phyloP scores from a whole-genome alignment of 1,140 invertebrate species.

The Pseudomyrmex dendroicus region DNA sequence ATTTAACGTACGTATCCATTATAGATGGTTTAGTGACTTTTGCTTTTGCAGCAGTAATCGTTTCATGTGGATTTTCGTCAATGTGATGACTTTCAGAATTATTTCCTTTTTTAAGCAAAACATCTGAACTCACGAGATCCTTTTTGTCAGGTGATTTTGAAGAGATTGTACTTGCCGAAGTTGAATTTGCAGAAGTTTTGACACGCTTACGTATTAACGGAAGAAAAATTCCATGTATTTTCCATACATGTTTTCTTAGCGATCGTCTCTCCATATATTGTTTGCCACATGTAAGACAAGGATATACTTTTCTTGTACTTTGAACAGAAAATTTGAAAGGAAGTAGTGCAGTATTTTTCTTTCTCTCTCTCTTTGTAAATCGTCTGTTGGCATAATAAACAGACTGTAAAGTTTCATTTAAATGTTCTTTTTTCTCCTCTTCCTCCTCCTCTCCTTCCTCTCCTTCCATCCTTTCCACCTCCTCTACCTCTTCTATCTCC shows the following conservation, averaged over 20 bases:
- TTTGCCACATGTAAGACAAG: constrained; percentile 78
- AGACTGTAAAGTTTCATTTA: neutral
- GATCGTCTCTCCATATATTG: constrained; percentile 72
- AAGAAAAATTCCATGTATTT: constrained; percentile 75
- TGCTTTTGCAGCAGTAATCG: neutral
- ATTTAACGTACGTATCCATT: constrained; percentile 45
- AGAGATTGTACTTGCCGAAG: too few species aligned
- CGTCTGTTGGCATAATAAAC: constrained; percentile 61
- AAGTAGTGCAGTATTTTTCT: constrained; percentile 64
- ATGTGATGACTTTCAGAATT: neutral
- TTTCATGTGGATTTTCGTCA: neutral
- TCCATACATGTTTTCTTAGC: constrained; percentile 74
- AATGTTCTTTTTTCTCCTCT: neutral
- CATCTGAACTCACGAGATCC: neutral
- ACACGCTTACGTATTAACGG: constrained; percentile 25
- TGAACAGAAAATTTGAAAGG: constrained; percentile 78
- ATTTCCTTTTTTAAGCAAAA: neutral
- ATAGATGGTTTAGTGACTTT: neutral
- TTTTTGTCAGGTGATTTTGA: neutral
- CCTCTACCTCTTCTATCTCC: neutral
- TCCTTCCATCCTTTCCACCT: neutral
- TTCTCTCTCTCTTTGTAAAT: constrained; percentile 31
- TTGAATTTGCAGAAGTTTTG: neutral
- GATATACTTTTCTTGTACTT: constrained; percentile 72
- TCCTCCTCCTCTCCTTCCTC: neutral